phyloP scores from a whole-genome alignment of 2,113 vertebrate genomes.

The Carassius gibelio region DNA sequence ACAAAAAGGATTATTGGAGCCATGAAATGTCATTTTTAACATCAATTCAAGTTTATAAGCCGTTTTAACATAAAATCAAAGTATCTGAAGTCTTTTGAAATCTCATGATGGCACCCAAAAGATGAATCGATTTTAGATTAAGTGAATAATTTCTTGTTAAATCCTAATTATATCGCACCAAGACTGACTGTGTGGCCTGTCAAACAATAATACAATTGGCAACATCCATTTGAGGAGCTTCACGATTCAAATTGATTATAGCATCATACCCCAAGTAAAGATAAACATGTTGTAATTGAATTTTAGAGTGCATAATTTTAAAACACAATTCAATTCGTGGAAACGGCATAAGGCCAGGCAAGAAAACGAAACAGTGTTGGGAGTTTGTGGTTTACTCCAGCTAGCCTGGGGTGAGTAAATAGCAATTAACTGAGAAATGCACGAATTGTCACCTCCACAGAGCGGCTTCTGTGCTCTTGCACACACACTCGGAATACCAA shows the following conservation, averaged over 20 bases:
- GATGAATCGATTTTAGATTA: conserved; percentile 62
- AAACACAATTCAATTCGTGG: conserved; percentile 62
- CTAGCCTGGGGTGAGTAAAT: conserved; percentile 37
- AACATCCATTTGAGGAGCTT: conserved; percentile 62
- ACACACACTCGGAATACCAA: neutral
- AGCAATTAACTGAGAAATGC: conserved; percentile 37
- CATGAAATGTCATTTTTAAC: conserved; percentile 7
- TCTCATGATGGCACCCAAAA: neutral
- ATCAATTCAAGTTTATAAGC: neutral
- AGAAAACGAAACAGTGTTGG: neutral
- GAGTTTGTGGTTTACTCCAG: conserved; percentile 18
- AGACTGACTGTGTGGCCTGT: conserved; percentile 45
- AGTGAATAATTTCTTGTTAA: conserved; percentile 9
- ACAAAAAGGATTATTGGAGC: neutral
- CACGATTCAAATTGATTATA: conserved; percentile 66
- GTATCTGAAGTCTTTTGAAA: conserved; percentile 1
- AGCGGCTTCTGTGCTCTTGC: neutral
- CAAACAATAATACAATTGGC: conserved; percentile 60
- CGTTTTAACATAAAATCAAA: neutral
- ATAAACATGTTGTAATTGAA: conserved; percentile 47
- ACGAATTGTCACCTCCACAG: conserved; percentile 34
- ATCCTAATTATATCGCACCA: neutral
- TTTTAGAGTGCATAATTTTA: conserved; percentile 53
- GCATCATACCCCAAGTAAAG: conserved; percentile 48
- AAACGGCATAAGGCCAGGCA: conserved; percentile 48